Evolutionary conservation across 2,113 vertebrate genomes (phyloP).

Genomic region (Ptilonorhynchus violaceus): DNA sequence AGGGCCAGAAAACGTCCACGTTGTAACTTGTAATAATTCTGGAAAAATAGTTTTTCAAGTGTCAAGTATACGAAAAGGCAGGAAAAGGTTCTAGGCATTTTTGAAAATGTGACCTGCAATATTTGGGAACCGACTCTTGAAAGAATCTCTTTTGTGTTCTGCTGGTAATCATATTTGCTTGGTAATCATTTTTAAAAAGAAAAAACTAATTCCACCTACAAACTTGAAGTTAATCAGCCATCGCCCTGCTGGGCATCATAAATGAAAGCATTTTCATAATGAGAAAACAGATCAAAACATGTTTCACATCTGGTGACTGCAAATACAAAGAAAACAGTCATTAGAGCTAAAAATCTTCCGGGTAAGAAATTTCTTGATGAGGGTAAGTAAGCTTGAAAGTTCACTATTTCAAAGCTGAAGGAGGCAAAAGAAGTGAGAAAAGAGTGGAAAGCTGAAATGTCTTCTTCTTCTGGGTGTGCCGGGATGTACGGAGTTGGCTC

Average conservation of each 20-base stretch:
- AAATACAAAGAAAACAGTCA: neutral
- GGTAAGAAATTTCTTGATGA: neutral
- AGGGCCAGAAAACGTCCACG: neutral
- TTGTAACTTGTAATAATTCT: neutral
- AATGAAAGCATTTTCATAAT: neutral
- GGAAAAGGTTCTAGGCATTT: neutral
- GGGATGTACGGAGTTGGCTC: rapidly evolving
- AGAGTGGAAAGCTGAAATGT: neutral
- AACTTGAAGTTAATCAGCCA: neutral
- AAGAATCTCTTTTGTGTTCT: neutral
- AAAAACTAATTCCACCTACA: neutral
- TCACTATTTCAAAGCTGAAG: conserved; percentile 2
- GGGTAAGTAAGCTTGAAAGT: neutral
- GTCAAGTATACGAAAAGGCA: neutral
- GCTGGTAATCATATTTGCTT: neutral
- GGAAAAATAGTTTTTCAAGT: neutral
- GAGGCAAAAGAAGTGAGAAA: neutral
- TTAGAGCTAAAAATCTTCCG: neutral
- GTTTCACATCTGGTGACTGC: neutral
- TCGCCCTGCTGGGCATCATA: neutral
- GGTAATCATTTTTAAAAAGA: neutral
- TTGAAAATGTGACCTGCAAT: neutral
- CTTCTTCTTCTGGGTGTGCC: neutral
- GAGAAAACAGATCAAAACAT: conserved; percentile 27
- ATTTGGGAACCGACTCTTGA: neutral